Evolutionary conservation across 2,888 invertebrate species (phyloP).

Genomic region (Amphimallon solstitiale): DNA sequence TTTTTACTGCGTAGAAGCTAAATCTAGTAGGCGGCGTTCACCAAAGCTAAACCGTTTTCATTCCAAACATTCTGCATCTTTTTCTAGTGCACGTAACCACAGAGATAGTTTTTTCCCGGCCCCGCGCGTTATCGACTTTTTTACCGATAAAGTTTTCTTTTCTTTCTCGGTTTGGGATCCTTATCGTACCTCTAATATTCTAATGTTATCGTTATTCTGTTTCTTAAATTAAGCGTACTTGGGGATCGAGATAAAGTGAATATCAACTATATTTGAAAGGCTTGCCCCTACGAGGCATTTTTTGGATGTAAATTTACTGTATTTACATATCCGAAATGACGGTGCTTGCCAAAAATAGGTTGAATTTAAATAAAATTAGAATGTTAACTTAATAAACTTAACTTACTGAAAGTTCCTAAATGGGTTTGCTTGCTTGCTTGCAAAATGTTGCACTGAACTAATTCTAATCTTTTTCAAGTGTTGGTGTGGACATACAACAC

Average conservation of each 20-base stretch:
- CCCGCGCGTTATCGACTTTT: constrained; percentile 6
- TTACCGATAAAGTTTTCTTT: constrained; percentile 13
- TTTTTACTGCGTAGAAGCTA: constrained; percentile 22
- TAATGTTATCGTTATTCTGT: constrained; percentile 17
- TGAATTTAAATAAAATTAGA: no score
- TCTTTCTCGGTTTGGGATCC: background rate
- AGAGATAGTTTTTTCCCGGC: background rate
- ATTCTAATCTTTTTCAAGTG: no score
- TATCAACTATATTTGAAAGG: background rate
- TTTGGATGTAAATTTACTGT: no score
- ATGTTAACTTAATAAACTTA: no score
- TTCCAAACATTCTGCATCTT: background rate
- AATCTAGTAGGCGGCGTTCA: constrained; percentile 17
- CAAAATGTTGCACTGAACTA: no score
- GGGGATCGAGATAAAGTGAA: constrained; percentile 14
- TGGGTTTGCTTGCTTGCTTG: no score
- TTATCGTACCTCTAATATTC: constrained; percentile 11
- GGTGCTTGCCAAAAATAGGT: no score
- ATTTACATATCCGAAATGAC: no score
- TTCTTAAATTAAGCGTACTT: constrained; percentile 15
- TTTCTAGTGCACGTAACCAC: background rate
- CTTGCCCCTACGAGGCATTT: background rate
- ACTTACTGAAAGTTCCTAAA: no score
- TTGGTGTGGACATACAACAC: no score
- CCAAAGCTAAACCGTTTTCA: constrained; percentile 4